Percentiles rank a stretch among this genome's conserved stretches.
Conservation (phyloP, 2,888 invertebrate genomes). For the Fragum sueziense region DNA sequence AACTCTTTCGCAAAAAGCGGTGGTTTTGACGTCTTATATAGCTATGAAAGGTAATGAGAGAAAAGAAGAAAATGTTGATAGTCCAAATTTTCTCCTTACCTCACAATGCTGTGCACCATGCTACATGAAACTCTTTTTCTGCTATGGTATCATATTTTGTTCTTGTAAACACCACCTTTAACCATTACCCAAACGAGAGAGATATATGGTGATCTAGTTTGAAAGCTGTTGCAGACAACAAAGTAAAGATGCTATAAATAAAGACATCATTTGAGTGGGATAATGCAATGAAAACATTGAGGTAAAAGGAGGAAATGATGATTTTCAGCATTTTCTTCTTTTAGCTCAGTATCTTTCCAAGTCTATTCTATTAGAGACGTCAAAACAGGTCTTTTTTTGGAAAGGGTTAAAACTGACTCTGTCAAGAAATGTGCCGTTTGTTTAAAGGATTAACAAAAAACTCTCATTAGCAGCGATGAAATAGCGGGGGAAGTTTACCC, state of each 20-base stretch:
- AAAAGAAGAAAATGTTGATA: conserved; percentile 1
- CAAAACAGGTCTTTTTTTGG: no score
- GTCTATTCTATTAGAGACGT: no score
- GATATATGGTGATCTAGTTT: neutral
- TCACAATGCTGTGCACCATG: neutral
- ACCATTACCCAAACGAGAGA: neutral
- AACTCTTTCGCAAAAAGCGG: no score
- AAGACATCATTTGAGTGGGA: neutral
- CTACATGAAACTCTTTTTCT: neutral
- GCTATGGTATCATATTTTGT: neutral
- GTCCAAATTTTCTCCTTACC: neutral
- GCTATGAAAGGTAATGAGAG: neutral
- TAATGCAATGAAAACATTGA: neutral
- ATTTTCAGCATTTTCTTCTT: no score
- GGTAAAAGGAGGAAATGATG: neutral
- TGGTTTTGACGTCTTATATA: no score
- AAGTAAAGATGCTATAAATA: neutral
- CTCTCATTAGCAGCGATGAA: neutral
- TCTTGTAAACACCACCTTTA: no score
- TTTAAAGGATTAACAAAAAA: neutral
- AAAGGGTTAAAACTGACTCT: no score
- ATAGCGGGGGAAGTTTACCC: neutral
- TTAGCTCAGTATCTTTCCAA: no score
- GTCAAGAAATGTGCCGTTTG: no score
- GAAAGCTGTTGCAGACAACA: neutral